Base-by-base conservation (phyloP, 2,113 vertebrate species). In the Proteles cristata region DNA sequence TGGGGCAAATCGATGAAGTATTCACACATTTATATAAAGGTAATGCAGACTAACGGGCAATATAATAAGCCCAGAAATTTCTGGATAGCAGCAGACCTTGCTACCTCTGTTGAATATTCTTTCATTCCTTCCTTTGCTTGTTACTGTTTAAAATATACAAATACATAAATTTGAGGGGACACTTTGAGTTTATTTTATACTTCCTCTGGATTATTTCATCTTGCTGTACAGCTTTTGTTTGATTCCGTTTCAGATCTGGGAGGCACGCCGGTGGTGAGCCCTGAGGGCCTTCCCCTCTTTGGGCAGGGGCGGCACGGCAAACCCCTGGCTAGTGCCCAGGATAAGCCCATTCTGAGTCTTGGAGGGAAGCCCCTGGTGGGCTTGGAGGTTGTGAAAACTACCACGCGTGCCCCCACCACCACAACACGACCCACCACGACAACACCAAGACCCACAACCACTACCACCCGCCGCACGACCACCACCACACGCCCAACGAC, bases 351-450 rank as follows among this genome's bases (percentile, higher is more conserved):
- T 89, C 98, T 99, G 89, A 99, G 99, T 96, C 98, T 99, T 50
- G 99, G 99, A 98, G 99, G 99, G 45, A 99, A 99, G 97, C 99
- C 99, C 50, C 63, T 99, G 11, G 98, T 99, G 96, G 99, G 99
- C 89, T 98, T 99, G 98, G 99, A 99, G 98, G 98, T 98, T 96
- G 88, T 99, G 96, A 99, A 97, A 96, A 99, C 96, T 86, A 99
- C 99, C 91, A 99, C 99, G 48, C 98, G 95, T 26, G 97, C 97
- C 26, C 98, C 98, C 48, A 98, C 98, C 97, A 99, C 97, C 71
- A 98, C 69, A 83, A 97, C 86, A 0, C 98, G 97, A 21, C 98
- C 98, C 0, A 66, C 80, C 50, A 81, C 88, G 1, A 98, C 98
- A 1, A 98, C 98, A 11, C 97, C 91, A 2, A 88, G 96, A 21